These are phyloP conservation scores for Stenodera caucasica DNA, from an alignment of 2,888 invertebrate genomes.

Conservation along the genomic window DNA sequence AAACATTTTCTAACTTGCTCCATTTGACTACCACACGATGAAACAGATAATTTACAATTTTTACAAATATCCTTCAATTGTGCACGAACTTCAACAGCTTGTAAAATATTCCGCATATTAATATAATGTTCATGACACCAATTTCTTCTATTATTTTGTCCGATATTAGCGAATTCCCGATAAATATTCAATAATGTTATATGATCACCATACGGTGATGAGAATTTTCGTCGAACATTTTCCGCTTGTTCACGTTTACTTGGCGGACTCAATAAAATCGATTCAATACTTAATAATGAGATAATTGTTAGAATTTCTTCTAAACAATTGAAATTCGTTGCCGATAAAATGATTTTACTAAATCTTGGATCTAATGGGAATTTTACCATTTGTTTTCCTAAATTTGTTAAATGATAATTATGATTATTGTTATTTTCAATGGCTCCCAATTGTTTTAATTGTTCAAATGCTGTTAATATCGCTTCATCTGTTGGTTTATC, in stretches of 20 bases:
- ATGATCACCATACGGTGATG: conserved; percentile 88
- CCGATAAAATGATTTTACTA: conserved; percentile 68
- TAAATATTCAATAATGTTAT: conserved; percentile 88
- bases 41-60: conserved; percentile 62
- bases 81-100: conserved; percentile 76
- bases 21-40: conserved; percentile 66
- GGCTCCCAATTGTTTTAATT: conserved; percentile 71
- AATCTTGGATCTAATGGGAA: conserved; percentile 93
- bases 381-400: conserved; percentile 83
- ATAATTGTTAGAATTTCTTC: conserved; percentile 85
- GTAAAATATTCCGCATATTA: conserved; percentile 78
- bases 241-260: conserved; percentile 77
- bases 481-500: conserved; percentile 81
- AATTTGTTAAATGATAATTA: conserved; percentile 64
- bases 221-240: conserved; percentile 75
- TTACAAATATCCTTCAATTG: conserved; percentile 72
- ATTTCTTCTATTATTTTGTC: conserved; percentile 65
- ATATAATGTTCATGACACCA: conserved; percentile 93
- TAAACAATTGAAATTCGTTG: conserved; percentile 75
- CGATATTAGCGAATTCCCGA: conserved; percentile 72
- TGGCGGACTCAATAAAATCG: conserved; percentile 74
- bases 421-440: conserved; percentile 63
- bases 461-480: conserved; percentile 65
- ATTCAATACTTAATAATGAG: conserved; percentile 86
- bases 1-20: conserved; percentile 78